phyloP scores from a whole-genome alignment of 2,797 vertebrate genomes.

The Ctenopoma multispine region DNA sequence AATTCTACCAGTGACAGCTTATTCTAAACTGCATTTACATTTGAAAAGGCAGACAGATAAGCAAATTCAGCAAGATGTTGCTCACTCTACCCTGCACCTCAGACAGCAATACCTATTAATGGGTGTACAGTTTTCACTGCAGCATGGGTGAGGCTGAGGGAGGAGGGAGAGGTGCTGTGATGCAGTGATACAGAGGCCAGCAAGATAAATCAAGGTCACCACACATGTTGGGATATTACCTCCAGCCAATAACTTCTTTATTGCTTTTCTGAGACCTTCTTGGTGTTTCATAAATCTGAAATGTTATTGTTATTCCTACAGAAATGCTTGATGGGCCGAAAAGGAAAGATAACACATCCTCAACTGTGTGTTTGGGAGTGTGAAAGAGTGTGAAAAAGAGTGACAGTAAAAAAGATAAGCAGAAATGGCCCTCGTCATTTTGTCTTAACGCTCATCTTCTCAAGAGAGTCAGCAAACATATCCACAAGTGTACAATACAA shows the following conservation, averaged over 20 bases:
- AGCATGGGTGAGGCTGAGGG: conserved; percentile 77
- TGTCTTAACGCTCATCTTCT: conserved; percentile 20
- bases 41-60: conserved; percentile 62
- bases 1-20: conserved; percentile 55
- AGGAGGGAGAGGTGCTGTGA: conserved; percentile 72
- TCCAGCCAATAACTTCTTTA: conserved; percentile 83
- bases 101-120: conserved; percentile 72
- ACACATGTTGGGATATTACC: conserved; percentile 79
- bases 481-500: conserved; percentile 13
- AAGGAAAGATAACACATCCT: conserved; percentile 36
- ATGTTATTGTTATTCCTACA: conserved; percentile 70
- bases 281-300: conserved; percentile 76
- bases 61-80: conserved; percentile 69
- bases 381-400: conserved; percentile 23
- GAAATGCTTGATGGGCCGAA: conserved; percentile 45
- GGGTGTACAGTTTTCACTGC: conserved; percentile 77
- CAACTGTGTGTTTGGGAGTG: conserved; percentile 19
- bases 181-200: conserved; percentile 73
- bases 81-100: conserved; percentile 59
- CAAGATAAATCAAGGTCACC: conserved; percentile 82
- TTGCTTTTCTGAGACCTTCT: conserved; percentile 80
- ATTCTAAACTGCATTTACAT: conserved; percentile 60
- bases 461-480: conserved; percentile 4
- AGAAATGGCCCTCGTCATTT: conserved; percentile 12
- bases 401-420: conserved; percentile 24